Evolutionary conservation across 2,113 vertebrate species (phyloP), one percentile per base, ranked within the genome.

Genomic region (Dicaeum eximium): DNA sequence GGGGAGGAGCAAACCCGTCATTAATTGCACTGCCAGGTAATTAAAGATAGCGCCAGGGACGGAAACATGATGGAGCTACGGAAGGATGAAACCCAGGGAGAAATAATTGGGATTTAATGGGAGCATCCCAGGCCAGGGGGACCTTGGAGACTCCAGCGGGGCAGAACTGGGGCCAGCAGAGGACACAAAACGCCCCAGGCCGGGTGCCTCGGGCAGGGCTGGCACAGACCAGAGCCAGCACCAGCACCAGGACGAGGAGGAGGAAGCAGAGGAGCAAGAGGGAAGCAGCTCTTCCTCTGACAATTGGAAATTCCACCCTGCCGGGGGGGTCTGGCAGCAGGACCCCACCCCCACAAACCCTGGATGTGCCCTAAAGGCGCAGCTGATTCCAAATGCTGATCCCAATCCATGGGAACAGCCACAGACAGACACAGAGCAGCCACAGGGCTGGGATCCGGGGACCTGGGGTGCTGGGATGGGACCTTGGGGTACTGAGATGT

Each of bases 401-500:
- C 56, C 56, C 47, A 53, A 3, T 11, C 38, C 40, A 16, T 2
- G 30, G 73, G 38, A 38, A 45, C 33, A 15, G 44, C 21, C 23
- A 17, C 0, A 13, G 31, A 25, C 25, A 18, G 22, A 9, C 6
- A 6, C 37, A 15, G 69, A 35, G 4, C 42, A 25, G 65, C 2
- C 5, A 17, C 16, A 1, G 0, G 27, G 65, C 65, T 23, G 75
- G 0, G 0, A 56, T 7, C 16, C 0, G 1, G 71, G 17, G 25
- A 27, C 48, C 3, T 3, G 7, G 20, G 54, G 20, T 11, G 7
- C 40, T 11, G 21, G 61, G 31, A 15, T 25, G 57, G 7, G 5
- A 45, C 44, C 4, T 0, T 2, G 9, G n/a, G 1, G 2, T 3
- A 6, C 40, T 3, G 40, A 30, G 30, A 16, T 51, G 35, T 17